Evolutionary conservation across 2,888 invertebrate species (phyloP), one percentile per base, ranked within the genome.

Genomic region (Peribatodes rhomboidaria): DNA sequence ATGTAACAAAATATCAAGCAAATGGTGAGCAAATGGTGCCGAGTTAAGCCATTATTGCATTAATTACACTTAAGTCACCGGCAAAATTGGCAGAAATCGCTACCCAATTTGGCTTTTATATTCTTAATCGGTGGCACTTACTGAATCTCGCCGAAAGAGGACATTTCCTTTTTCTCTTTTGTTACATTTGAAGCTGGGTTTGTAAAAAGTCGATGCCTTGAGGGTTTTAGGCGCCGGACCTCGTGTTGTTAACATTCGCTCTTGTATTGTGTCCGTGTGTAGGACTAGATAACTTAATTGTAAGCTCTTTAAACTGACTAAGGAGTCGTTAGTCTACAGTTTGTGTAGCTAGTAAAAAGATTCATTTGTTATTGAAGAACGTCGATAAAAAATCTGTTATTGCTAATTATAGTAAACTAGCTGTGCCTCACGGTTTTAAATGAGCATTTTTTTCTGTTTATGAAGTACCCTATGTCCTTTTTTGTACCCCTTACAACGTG

Each of bases 71-170:
- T 50, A 69, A 61, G 65, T 58, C 65, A 59, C 59, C 63, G 60
- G 53, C 76, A 82, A 84, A 85, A 89, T 86, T 84, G 86, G 81
- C 83, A 81, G 80, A 83, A 84, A 85, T 84, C 81, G 82, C 82
- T 82, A 82, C 84, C 85, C 84, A 87, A 85, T 88, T 90, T 85
- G 77, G 82, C 83, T 84, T 87, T 89, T 87, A 88, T 86, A 80
- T 77, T 82, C 86, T 85, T 90, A 90, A 89, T 90, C 90, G 89
- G 87, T 81, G 77, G 81, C 80, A 85, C 82, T 87, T 85, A 81
- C 79, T 77, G 74, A 71, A 75, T 80, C 82, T 78, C 78, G 81
- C 72, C 60, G 75, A 72, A 79, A 82, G 59, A 80, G 79, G 80
- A 82, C 81, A 79, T 83, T 89, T 82, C 77, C 81, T 41, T 77